Evolutionary conservation across 2,797 vertebrate genomes (phyloP).

Genomic region (Micromesistius poutassou): DNA sequence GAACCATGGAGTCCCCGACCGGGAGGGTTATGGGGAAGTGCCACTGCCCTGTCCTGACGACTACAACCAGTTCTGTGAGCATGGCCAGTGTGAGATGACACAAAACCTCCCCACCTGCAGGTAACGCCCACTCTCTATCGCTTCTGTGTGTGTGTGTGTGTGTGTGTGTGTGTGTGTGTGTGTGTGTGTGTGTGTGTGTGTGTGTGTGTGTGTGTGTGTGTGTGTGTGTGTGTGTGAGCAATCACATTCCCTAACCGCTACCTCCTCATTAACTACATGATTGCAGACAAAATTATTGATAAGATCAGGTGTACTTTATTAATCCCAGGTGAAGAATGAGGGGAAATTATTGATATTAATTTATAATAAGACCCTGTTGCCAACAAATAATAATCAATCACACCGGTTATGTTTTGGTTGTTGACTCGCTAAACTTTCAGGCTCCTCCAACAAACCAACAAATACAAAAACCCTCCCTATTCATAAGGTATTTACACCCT

Average conservation of each 20-base stretch:
- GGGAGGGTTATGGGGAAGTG: conserved; percentile 79
- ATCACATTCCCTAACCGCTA: background rate
- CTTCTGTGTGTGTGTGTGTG: conserved; percentile 11
- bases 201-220: conserved; percentile 5
- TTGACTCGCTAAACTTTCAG: too few species aligned
- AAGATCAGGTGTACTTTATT: background rate
- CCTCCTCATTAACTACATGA: background rate
- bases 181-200: conserved; percentile 7
- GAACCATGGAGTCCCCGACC: conserved; percentile 77
- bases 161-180: conserved; percentile 3
- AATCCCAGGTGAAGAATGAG: background rate
- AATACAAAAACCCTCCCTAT: background rate
- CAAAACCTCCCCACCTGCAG: conserved; percentile 88
- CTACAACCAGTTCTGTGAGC: conserved; percentile 88
- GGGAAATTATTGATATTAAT: background rate
- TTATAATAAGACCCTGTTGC: too few species aligned
- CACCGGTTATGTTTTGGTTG: too few species aligned
- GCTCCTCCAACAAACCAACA: background rate
- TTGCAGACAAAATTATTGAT: background rate
- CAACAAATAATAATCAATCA: background rate
- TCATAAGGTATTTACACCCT: background rate
- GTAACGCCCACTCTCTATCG: conserved; percentile 64
- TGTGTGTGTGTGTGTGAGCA: background rate
- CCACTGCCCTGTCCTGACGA: conserved; percentile 85
- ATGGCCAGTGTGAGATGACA: conserved; percentile 93